These are phyloP conservation scores for Pogona vitticeps DNA, from an alignment of 2,113 vertebrate genomes.

Conservation along the genomic window DNA sequence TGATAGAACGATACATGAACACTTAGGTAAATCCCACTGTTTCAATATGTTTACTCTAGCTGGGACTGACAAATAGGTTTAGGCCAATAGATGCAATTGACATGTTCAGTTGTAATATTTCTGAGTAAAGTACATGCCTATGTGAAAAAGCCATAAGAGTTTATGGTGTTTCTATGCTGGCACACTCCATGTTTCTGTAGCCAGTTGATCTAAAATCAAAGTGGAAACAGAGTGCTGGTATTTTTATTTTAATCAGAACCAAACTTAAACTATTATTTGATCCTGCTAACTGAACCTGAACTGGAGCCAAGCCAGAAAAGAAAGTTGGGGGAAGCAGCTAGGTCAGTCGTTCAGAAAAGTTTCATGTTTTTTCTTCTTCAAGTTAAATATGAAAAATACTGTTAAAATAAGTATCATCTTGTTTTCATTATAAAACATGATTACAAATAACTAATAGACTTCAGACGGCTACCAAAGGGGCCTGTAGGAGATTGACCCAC, in stretches of 20 bases:
- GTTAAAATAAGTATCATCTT: neutral
- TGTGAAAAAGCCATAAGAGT: neutral
- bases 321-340: neutral
- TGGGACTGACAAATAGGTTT: no score
- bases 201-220: neutral
- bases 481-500: neutral
- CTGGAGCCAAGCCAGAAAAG: neutral
- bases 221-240: neutral
- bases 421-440: slow-evolving; percentile 7
- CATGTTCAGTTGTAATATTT: neutral
- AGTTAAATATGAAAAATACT: neutral
- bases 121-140: neutral
- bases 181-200: neutral
- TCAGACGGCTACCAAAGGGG: neutral
- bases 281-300: slow-evolving; percentile 1
- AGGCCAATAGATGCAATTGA: neutral
- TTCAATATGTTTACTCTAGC: no score
- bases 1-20: no score
- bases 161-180: neutral
- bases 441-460: slow-evolving; percentile 1
- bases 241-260: slow-evolving; percentile 20
- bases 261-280: neutral
- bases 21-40: no score
- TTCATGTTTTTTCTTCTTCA: neutral
- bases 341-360: neutral